These are phyloP conservation scores for Smittia sp. DNA, from an alignment of 2,888 invertebrate genomes.

Conservation along the genomic window DNA sequence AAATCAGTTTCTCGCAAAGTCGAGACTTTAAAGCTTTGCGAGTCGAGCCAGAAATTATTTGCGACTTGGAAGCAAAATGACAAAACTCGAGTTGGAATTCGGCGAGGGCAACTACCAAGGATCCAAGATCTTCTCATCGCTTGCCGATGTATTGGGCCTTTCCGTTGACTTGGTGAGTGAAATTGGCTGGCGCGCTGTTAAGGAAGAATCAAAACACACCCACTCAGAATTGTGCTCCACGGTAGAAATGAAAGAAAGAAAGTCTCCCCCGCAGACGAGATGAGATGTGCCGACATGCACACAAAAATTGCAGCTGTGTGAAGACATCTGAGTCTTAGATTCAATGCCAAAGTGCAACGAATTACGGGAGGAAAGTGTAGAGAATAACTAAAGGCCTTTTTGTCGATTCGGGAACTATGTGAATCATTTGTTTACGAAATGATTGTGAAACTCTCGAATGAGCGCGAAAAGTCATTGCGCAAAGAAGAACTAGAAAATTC, in stretches of 20 bases:
- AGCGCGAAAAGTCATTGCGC: too few relatives aligned
- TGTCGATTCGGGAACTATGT: too few relatives aligned
- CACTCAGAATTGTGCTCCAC: too few relatives aligned
- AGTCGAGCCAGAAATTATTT: not conserved
- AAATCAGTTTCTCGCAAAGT: not conserved
- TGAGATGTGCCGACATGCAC: not conserved
- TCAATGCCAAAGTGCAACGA: not conserved
- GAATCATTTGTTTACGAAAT: not conserved
- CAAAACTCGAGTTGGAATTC: constrained; percentile 24
- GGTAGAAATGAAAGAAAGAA: too few relatives aligned
- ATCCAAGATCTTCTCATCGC: constrained; percentile 66
- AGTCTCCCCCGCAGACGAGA: not conserved
- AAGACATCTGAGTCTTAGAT: not conserved
- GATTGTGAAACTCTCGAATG: not conserved
- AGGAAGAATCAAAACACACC: not conserved
- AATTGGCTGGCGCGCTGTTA: too few relatives aligned
- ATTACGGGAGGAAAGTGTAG: too few relatives aligned
- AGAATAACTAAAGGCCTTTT: too few relatives aligned
- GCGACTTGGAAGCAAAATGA: constrained; percentile 14
- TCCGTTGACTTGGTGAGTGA: constrained; percentile 77
- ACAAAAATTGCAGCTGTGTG: not conserved
- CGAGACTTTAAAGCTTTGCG: too few relatives aligned
- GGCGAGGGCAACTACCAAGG: constrained; percentile 63
- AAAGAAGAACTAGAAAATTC: too few relatives aligned
- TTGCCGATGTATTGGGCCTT: constrained; percentile 66